Percentiles rank a stretch among this genome's conserved stretches.
These are phyloP conservation scores for Zootoca vivipara DNA, from an alignment of 2,113 vertebrate genomes.

Conservation along the genomic window DNA sequence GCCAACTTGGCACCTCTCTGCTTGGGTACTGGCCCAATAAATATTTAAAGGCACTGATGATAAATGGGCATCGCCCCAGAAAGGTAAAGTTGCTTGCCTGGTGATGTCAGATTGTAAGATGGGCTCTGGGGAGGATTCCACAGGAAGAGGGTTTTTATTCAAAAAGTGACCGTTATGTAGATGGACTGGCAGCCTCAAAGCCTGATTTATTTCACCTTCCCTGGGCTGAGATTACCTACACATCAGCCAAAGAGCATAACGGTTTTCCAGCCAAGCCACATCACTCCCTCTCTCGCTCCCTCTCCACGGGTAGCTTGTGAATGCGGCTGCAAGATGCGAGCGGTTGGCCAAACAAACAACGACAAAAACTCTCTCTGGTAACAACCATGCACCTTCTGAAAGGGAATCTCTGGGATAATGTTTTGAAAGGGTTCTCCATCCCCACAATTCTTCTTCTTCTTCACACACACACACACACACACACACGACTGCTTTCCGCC, in stretches of 20 bases:
- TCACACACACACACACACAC: neutral
- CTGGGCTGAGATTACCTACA: constrained; percentile 36
- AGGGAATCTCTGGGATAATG: neutral
- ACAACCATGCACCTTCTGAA: neutral
- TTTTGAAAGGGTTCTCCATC: constrained; percentile 19
- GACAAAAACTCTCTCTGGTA: neutral
- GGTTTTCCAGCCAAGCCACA: constrained; percentile 44
- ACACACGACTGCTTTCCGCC: neutral
- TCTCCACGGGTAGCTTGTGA: constrained; percentile 26
- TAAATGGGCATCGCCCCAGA: constrained; percentile 54
- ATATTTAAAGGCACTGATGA: constrained; percentile 68
- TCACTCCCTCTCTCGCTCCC: constrained; percentile 34
- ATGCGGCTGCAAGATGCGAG: neutral
- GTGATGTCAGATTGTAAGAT: constrained; percentile 66
- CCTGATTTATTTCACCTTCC: constrained; percentile 45
- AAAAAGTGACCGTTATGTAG: constrained; percentile 64
- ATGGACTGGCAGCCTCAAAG: constrained; percentile 15
- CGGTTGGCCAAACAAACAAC: constrained; percentile 27
- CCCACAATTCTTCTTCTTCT: neutral
- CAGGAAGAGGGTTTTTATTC: constrained; percentile 60
- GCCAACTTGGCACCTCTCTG: constrained; percentile 21
- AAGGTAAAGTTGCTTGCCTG: constrained; percentile 53
- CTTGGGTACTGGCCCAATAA: constrained; percentile 55
- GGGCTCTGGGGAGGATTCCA: constrained; percentile 43
- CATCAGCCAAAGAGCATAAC: constrained; percentile 45